Percentiles rank a stretch among this genome's conserved stretches.
Conservation (phyloP, 1,140 invertebrate species). For the Pogonognathellus flavescens region DNA sequence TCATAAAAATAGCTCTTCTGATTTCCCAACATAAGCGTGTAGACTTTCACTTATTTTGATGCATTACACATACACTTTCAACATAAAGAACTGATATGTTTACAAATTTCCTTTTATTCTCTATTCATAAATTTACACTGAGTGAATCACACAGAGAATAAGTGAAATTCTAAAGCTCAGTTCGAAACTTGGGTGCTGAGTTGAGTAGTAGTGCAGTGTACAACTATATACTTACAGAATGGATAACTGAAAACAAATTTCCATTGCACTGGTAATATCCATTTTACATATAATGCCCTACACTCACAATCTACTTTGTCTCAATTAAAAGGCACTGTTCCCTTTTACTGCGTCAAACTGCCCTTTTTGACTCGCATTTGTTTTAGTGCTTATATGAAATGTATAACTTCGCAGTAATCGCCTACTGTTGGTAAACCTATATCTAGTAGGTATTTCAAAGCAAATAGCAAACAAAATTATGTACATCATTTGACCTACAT, state of each 20-base stretch:
- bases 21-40: neutral
- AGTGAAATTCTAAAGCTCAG: neutral
- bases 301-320: constrained; percentile 37
- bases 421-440: too few species aligned
- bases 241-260: too few species aligned
- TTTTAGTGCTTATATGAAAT: constrained; percentile 44
- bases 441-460: too few species aligned
- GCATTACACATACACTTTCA: neutral
- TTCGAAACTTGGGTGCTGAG: neutral
- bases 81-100: too few species aligned
- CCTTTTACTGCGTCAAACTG: constrained; percentile 30
- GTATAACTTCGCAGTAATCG: constrained; percentile 6
- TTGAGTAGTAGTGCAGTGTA: neutral
- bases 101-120: constrained; percentile 2
- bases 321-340: constrained; percentile 36
- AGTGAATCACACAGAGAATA: neutral
- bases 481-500: neutral
- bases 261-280: neutral
- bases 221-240: too few species aligned
- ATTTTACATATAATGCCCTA: constrained; percentile 26
- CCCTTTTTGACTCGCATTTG: constrained; percentile 8
- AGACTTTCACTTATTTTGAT: neutral
- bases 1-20: neutral
- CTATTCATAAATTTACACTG: neutral
- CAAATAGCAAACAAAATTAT: neutral